A percentile compares a stretch with the other conserved stretches of the same genome.
phyloP scores from a whole-genome alignment of 92 coral and sea anemone species.

The Porites divaricata region DNA sequence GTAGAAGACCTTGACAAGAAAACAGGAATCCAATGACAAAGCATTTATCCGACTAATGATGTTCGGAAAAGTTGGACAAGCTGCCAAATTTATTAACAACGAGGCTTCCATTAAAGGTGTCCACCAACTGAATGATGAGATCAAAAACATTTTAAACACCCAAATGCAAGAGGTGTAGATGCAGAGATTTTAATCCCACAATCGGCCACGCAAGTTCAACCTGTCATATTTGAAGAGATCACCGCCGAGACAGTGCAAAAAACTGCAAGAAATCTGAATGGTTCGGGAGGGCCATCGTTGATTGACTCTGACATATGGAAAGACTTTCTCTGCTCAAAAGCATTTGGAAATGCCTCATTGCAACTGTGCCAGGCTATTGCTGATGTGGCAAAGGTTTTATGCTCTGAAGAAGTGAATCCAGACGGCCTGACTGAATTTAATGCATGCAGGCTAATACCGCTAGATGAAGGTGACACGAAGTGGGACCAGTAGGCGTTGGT shows the following conservation, averaged over 20 bases:
- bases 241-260: slow-evolving; percentile 9
- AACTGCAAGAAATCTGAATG: slow-evolving; percentile 1
- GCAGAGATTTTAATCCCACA: not conserved
- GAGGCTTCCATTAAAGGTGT: not conserved
- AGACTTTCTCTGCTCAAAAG: slow-evolving; percentile 10
- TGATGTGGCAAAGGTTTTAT: slow-evolving; percentile 19
- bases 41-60: slow-evolving; percentile 20
- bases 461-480: slow-evolving; percentile 19
- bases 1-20: not conserved
- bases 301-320: slow-evolving; percentile 3
- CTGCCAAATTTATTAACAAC: too few relatives aligned
- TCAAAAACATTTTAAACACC: not conserved
- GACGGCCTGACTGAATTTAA: too few relatives aligned
- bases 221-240: slow-evolving; percentile 5
- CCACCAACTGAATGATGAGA: slow-evolving; percentile 13
- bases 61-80: slow-evolving; percentile 22
- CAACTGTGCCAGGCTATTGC: slow-evolving; percentile 11
- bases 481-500: slow-evolving; percentile 40
- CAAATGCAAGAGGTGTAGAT: not conserved
- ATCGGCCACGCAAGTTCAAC: slow-evolving; percentile 1
- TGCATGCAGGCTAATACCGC: too few relatives aligned
- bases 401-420: slow-evolving; percentile 16
- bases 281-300: slow-evolving; percentile 5
- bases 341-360: slow-evolving; percentile 11
- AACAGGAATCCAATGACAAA: slow-evolving; percentile 26